Evolutionary conservation across 2,888 invertebrate genomes (phyloP).

Genomic region (Nipponacmea schrenckii): DNA sequence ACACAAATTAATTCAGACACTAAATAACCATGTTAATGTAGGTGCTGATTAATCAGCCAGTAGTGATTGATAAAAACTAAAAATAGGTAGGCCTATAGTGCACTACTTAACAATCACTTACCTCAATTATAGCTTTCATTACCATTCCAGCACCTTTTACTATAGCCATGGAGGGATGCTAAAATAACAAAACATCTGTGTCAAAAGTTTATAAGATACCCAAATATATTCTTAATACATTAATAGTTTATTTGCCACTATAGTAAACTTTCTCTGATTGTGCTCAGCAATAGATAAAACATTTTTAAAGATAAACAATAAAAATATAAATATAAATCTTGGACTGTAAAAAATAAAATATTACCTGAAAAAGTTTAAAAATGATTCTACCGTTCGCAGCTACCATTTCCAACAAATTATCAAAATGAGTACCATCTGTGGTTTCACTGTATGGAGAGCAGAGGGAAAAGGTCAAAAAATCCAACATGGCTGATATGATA

Average conservation of each 20-base stretch:
- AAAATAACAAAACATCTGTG: constrained; percentile 37
- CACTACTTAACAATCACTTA: constrained; percentile 35
- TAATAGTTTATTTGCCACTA: too few relatives aligned
- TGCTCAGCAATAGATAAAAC: too few relatives aligned
- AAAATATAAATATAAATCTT: too few relatives aligned
- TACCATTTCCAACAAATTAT: constrained; percentile 91
- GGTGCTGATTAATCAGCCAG: too few relatives aligned
- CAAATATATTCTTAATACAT: too few relatives aligned
- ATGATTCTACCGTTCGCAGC: constrained; percentile 89
- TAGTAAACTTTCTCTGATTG: too few relatives aligned
- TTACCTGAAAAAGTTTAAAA: constrained; percentile 89
- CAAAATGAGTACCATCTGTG: constrained; percentile 79
- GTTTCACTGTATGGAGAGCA: constrained; percentile 99
- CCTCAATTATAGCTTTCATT: constrained; percentile 94
- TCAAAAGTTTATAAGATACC: too few relatives aligned
- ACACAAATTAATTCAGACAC: too few relatives aligned
- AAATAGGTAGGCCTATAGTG: too few relatives aligned
- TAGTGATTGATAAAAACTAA: too few relatives aligned
- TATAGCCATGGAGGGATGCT: constrained; percentile 97
- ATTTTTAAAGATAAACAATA: too few relatives aligned
- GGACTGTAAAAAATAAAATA: constrained; percentile 8
- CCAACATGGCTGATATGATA: constrained; percentile 96
- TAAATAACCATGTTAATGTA: too few relatives aligned
- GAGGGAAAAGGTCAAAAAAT: constrained; percentile 95
- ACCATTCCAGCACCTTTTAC: constrained; percentile 98